A percentile compares a stretch with the other conserved stretches of the same genome.
phyloP scores from a whole-genome alignment of 2,797 vertebrate species.

The Trachops cirrhosus region DNA sequence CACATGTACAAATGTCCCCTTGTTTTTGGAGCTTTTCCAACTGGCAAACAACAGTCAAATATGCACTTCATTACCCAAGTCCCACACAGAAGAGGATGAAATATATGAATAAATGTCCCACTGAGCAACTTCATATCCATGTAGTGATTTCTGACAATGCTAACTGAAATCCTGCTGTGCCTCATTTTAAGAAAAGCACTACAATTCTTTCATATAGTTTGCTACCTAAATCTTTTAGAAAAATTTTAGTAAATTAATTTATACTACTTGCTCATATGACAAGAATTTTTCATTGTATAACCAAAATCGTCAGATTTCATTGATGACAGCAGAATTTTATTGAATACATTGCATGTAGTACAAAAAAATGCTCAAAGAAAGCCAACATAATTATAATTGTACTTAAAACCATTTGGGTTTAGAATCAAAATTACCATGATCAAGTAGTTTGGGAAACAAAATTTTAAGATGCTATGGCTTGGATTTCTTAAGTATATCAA shows the following conservation, averaged over 20 bases:
- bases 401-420: slow-evolving; percentile 41
- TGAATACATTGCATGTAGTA: background rate
- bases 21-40: slow-evolving; percentile 77
- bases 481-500: slow-evolving; percentile 16
- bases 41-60: slow-evolving; percentile 74
- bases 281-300: background rate
- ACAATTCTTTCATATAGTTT: slow-evolving; percentile 41
- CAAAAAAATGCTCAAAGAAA: background rate
- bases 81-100: slow-evolving; percentile 66
- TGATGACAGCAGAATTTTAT: slow-evolving; percentile 32
- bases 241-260: slow-evolving; percentile 30
- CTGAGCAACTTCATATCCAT: slow-evolving; percentile 67
- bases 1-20: slow-evolving; percentile 81
- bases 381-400: slow-evolving; percentile 23
- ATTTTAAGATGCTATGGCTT: background rate
- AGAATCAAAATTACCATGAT: background rate
- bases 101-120: slow-evolving; percentile 72
- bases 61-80: slow-evolving; percentile 77
- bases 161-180: slow-evolving; percentile 61
- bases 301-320: slow-evolving; percentile 44
- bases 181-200: slow-evolving; percentile 42
- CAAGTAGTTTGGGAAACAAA: slow-evolving; percentile 28
- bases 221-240: slow-evolving; percentile 51
- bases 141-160: slow-evolving; percentile 57
- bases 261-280: background rate